Percentiles rank a stretch among this genome's conserved stretches.
phyloP scores from a whole-genome alignment of 23 tunicate species.

The Styela plicata region DNA sequence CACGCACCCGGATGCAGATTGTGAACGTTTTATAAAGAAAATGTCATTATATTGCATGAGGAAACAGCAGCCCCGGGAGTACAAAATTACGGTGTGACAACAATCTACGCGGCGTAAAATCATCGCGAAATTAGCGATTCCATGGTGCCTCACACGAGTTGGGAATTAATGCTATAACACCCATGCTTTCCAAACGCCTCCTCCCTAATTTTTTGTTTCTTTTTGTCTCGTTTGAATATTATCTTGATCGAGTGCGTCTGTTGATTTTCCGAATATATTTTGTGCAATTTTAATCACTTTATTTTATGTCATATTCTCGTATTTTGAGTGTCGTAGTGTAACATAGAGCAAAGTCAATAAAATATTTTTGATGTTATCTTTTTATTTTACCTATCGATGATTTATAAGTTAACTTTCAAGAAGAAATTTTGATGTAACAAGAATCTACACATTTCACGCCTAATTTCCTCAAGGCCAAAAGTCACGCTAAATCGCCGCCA shows the following conservation, averaged over 20 bases:
- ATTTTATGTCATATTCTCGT: background rate
- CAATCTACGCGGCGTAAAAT: conserved; percentile 36
- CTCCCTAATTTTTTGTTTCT: background rate
- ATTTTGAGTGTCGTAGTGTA: background rate
- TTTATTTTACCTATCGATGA: too few species aligned
- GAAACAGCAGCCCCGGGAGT: conserved; percentile 14
- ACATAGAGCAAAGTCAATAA: background rate
- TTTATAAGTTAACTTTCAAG: background rate
- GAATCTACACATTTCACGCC: background rate
- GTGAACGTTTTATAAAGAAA: conserved; percentile 21
- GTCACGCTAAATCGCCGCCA: background rate
- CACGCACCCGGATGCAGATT: background rate
- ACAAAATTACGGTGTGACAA: conserved; percentile 36
- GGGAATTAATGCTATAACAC: background rate
- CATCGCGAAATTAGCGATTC: conserved; percentile 34
- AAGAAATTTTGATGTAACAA: background rate
- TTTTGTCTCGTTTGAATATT: background rate
- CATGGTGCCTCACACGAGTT: conserved; percentile 13
- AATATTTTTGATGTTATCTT: background rate
- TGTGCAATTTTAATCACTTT: background rate
- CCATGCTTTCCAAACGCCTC: background rate
- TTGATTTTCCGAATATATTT: background rate
- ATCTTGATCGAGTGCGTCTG: background rate
- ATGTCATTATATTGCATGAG: conserved; percentile 26
- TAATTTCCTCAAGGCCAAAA: background rate